Base-by-base conservation (phyloP, 2,888 invertebrate genomes). In the Neoaliturus tenellus region DNA sequence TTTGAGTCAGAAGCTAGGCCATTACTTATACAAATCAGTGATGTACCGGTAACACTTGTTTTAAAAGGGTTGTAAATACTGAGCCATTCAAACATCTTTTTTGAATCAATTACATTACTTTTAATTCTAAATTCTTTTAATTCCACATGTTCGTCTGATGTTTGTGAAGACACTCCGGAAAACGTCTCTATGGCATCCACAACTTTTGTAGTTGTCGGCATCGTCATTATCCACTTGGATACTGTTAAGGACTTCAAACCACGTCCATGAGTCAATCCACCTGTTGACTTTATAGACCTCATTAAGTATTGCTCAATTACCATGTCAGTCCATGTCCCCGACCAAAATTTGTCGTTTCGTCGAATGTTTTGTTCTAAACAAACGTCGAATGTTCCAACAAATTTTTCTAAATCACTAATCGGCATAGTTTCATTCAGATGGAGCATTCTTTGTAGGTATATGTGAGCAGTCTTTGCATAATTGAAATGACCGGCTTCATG, bases 71-170 rank as follows among this genome's bases (percentile, higher is more conserved):
- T 23, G n/a, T n/a, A n/a, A n/a, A n/a, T n/a, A n/a, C n/a, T n/a
- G 80, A 88, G 87, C 87, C 87, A 89, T 23, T 83, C n/a, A n/a
- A 51, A 35, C 25, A 88, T 81, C 62, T 86, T 86, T 39, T 82
- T 48, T 12, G 86, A 41, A 71, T 88, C 87, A 23, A 35, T 55
- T 8, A 85, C 85, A 81, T 88, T 87, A 82, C 85, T 69, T 23
- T 81, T 73, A 12, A 86, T 84, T 28, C 86, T 85, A 41, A 87
- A 85, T 83, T 80, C 55, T 75, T 87, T 84, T 62, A 81, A 83
- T 75, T 88, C 87, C 14, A 86, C 86, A 51, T 87, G 86, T 62
- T 87, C 87, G 48, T 87, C 86, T 83, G 44, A 41, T 39, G 33
- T 41, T 23, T 23, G 5, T 23, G 48, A 78, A 85, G 80, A 28